Evolutionary conservation across 2,797 vertebrate species (phyloP).

Genomic region (Mus caroli): DNA sequence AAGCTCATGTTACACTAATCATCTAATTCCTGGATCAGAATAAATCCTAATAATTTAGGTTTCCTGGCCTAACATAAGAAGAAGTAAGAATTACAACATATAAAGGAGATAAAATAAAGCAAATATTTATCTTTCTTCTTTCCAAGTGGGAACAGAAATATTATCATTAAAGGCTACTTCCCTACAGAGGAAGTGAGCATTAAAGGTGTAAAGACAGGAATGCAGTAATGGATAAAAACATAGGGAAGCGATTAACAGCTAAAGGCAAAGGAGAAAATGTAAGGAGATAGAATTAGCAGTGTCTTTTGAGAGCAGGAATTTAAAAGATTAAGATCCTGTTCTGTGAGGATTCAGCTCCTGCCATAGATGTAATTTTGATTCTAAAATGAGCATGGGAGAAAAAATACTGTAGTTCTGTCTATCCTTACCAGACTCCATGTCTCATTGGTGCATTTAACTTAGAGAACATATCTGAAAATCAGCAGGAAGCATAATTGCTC

Average conservation of each 20-base stretch:
- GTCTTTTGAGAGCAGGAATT: background rate
- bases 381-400: background rate
- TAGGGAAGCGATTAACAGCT: background rate
- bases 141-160: background rate
- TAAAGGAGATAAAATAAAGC: background rate
- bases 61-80: background rate
- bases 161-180: background rate
- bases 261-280: background rate
- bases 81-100: background rate
- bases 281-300: background rate
- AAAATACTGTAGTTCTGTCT: background rate
- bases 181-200: background rate
- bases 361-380: background rate
- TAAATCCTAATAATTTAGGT: background rate
- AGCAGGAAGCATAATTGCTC: background rate
- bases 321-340: background rate
- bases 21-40: background rate
- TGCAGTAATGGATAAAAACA: background rate
- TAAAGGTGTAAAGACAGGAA: background rate
- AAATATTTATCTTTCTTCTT: background rate
- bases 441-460: background rate
- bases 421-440: rapidly evolving
- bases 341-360: background rate
- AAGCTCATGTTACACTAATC: background rate
- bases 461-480: background rate